Base-by-base conservation (phyloP, 1,140 invertebrate genomes). In the Hypsibius dujardini region DNA sequence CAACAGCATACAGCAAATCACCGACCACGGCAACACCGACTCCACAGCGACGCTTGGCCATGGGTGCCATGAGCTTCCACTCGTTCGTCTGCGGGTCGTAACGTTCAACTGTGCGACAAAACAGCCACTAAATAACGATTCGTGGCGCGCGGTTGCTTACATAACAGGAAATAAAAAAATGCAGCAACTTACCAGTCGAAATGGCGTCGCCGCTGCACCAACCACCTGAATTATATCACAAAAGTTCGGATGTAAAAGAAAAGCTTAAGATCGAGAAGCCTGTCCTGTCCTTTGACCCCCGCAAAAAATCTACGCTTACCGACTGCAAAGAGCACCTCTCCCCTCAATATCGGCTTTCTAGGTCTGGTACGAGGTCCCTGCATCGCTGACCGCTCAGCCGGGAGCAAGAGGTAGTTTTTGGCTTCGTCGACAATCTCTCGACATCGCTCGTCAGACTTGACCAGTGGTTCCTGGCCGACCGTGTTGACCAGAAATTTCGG, bases 191-290 rank as follows among this genome's bases (percentile, higher is more conserved):
- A n/a, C n/a, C n/a, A n/a, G n/a, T n/a, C n/a, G n/a, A 91, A 74
- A 98, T 98, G 1, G 95, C 95, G 83, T 98, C 94, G 70, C 95
- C 95, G 74, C 90, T 94, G 79, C 95, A 98, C 95, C 95, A 98
- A 2, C 95, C 95, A 67, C 62, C 62, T 67, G 62, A 7, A 67
- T n/a, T n/a, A n/a, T n/a, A 67, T 3, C 3, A 67, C 62, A 67
- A 67, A 12, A 7, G 45, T 42, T 42, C 62, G 42, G 7, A 3
- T 67, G 12, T 67, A 7, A 67, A 67, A 7, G 3, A 7, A 3
- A 67, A 56, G 7, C 50, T 7, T 56, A 3, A 2, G 3, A 71
- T 71, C 46, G 56, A 72, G 71, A 74, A 50, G 50, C n/a, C 42
- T 71, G 74, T 1, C 50, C 7, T 47, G 15, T 56, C 12, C 47